Evolutionary conservation across 2,888 invertebrate genomes (phyloP), one percentile per base, ranked within the genome.

Genomic region (Cantharis nigra): DNA sequence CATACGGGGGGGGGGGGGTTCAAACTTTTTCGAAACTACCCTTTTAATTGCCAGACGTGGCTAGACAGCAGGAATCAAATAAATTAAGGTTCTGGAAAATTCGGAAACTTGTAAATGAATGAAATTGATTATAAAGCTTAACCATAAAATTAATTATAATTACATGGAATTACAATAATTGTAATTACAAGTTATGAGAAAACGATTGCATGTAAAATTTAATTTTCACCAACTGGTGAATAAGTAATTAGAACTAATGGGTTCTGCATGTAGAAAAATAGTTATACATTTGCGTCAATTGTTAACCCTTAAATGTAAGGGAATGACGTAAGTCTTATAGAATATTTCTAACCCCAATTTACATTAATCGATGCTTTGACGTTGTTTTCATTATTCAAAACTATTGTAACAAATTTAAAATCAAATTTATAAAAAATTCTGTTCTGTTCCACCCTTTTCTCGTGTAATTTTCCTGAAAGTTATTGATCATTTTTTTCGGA

Each of bases 291-390:
- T 70, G 49, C 74, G 74, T 74, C 74, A 74, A 69, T 70, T 74
- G 74, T 74, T 69, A 69, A 28, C 20, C 69, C 10, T 69, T 73
- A 74, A 74, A 69, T 74, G 74, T 64, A 63, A 74, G 69, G 30
- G 72, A 70, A 70, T 74, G 74, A 70, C 74, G 74, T 74, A 69
- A 63, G 74, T 69, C 65, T 70, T 13, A 67, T 74, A 74, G 69
- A 73, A 69, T 71, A 71, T 65, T 67, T 67, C 30, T 71, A 70
- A 71, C 71, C 75, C 62, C 72, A 28, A 71, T 72, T 75, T 75
- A 69, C 65, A 72, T 72, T 63, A 75, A 71, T 70, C 75, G 72
- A 75, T 75, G 20, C 67, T 71, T 69, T 75, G 63, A 20, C 70
- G 70, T 70, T 75, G 26, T 67, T 23, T 18, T 20, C 23, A 67